A percentile compares a stretch with the other conserved stretches of the same genome.
phyloP scores from a whole-genome alignment of 1,140 invertebrate species.

The Plodia interpunctella region DNA sequence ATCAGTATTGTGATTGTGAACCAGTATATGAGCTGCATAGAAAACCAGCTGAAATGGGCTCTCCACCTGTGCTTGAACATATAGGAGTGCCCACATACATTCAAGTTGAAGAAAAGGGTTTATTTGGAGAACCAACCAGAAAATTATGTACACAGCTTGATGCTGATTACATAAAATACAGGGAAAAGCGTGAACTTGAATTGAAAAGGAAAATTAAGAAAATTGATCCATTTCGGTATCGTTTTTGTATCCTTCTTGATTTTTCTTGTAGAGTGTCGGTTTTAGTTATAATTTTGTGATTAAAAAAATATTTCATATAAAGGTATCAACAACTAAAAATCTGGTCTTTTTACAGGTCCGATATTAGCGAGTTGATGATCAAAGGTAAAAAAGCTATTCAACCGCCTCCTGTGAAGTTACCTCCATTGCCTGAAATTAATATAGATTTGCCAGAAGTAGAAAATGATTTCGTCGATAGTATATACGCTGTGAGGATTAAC shows the following conservation, averaged over 20 bases:
- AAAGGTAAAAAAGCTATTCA: constrained; percentile 46
- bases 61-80: constrained; percentile 49
- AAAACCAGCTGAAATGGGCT: constrained; percentile 44
- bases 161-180: constrained; percentile 41
- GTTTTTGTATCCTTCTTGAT: no score
- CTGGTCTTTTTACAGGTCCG: constrained; percentile 40
- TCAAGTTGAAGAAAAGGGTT: constrained; percentile 53
- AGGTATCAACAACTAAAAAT: not conserved
- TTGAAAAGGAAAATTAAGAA: constrained; percentile 40
- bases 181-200: constrained; percentile 41
- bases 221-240: constrained; percentile 57
- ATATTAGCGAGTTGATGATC: constrained; percentile 43
- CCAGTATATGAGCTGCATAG: constrained; percentile 45
- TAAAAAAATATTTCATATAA: no score
- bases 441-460: constrained; percentile 8
- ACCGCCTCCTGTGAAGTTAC: constrained; percentile 33
- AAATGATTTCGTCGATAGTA: constrained; percentile 14
- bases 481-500: constrained; percentile 59
- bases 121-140: constrained; percentile 33
- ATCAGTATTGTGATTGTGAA: constrained; percentile 47
- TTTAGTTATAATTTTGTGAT: no score
- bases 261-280: no score
- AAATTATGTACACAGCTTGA: constrained; percentile 35
- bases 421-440: constrained; percentile 33
- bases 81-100: constrained; percentile 61